A percentile compares a stretch with the other conserved stretches of the same genome.
Evolutionary conservation across 1,140 invertebrate genomes (phyloP).

Genomic region (Drosophila varians): DNA sequence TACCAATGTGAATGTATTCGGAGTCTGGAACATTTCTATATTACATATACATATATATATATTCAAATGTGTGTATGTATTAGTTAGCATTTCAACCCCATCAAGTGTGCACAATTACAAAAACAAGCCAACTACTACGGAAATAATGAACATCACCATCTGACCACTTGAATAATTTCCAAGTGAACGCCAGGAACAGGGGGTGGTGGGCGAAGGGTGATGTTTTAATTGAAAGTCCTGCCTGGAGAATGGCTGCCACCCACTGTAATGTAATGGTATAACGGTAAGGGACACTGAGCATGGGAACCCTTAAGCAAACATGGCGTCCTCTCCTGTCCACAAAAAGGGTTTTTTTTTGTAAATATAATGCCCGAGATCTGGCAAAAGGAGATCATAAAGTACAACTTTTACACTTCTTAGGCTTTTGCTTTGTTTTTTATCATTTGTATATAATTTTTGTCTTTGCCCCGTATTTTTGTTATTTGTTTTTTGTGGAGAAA

Average conservation of each 20-base stretch:
- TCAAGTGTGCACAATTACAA: slow-evolving; percentile 46
- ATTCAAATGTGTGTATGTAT: slow-evolving; percentile 2
- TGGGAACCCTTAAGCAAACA: slow-evolving; percentile 52
- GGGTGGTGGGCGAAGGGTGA: slow-evolving; percentile 42
- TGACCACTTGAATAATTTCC: slow-evolving; percentile 79
- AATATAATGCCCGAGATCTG: slow-evolving; percentile 11
- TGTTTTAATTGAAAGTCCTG: slow-evolving; percentile 77
- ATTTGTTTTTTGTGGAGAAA: not conserved
- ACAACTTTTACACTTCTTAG: slow-evolving; percentile 2
- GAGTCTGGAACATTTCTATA: slow-evolving; percentile 13
- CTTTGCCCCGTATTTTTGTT: not conserved
- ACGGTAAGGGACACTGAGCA: not conserved
- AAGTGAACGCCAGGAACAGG: slow-evolving; percentile 14
- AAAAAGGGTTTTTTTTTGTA: not conserved
- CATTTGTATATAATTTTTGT: not conserved
- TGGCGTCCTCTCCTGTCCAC: slow-evolving; percentile 34
- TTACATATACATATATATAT: not conserved
- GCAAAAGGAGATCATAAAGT: not conserved
- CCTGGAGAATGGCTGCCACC: slow-evolving; percentile 55
- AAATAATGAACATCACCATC: slow-evolving; percentile 80
- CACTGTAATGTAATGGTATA: slow-evolving; percentile 12
- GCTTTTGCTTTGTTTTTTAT: not conserved
- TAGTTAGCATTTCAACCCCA: slow-evolving; percentile 60
- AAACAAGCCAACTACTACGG: slow-evolving; percentile 46
- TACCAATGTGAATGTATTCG: slow-evolving; percentile 41